These are phyloP conservation scores for Phrynocephalus guinanensis DNA, from an alignment of 2,797 vertebrate genomes.

Conservation along the genomic window DNA sequence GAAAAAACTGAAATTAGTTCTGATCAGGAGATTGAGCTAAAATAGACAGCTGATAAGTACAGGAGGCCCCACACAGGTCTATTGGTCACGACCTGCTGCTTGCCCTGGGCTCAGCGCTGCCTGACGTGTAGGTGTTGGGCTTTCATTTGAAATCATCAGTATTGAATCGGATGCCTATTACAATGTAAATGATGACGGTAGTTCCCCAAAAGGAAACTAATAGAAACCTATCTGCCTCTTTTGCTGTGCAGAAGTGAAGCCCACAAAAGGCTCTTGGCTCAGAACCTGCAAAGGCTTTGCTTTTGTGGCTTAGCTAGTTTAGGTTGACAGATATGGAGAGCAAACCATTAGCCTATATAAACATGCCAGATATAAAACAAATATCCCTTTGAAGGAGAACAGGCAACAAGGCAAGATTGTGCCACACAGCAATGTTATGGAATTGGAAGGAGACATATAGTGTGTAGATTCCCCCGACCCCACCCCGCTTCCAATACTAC, in stretches of 20 bases:
- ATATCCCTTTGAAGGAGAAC: slow-evolving; percentile 72
- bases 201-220: not conserved
- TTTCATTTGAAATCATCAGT: too few species aligned
- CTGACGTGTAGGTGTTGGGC: too few species aligned
- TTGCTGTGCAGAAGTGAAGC: slow-evolving; percentile 58
- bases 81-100: too few species aligned
- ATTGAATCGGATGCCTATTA: too few species aligned
- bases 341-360: slow-evolving; percentile 77
- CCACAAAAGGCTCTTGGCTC: slow-evolving; percentile 57
- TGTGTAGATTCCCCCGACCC: not conserved
- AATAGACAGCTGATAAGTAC: too few species aligned
- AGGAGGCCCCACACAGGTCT: too few species aligned
- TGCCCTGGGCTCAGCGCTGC: too few species aligned
- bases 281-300: slow-evolving; percentile 48
- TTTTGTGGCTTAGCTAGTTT: slow-evolving; percentile 51
- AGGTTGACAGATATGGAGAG: slow-evolving; percentile 75
- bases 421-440: not conserved
- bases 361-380: slow-evolving; percentile 78
- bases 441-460: not conserved
- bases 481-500: too few species aligned
- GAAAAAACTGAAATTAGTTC: too few species aligned
- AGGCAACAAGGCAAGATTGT: slow-evolving; percentile 61
- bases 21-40: too few species aligned
- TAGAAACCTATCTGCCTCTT: slow-evolving; percentile 36
- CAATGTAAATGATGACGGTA: too few species aligned